Base-by-base conservation (phyloP, 2,888 invertebrate genomes). In the Pecten maximus region DNA sequence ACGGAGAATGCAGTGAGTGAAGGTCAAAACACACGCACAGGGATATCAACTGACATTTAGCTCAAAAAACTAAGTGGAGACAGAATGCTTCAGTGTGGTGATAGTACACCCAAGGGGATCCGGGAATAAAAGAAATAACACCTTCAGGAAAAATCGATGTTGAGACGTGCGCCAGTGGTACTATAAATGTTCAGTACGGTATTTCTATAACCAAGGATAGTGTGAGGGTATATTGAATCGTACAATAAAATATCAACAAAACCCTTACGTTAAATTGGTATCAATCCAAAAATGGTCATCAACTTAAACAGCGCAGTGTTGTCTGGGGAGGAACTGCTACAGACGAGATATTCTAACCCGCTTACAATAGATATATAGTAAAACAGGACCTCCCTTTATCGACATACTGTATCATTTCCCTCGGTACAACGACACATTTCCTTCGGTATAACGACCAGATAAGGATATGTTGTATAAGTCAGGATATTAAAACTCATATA, bases 1-100 rank as follows among this genome's bases (percentile, higher is more conserved):
- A 35, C 74, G 35, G 23, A 60, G 60, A 23, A 35, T 23, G 8
- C 28, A 28, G 28, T 74, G 74, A 28, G 28, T 74, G 74, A 74
- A 74, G 74, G 74, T 35, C 35, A 74, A 1, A 19, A 35, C 35
- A 35, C 8, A 74, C 28, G 74, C 28, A 10, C n/a, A 3, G 28
- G 60, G 60, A 60, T 60, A 60, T 74, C 74, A 74, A 10, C 74
- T 74, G 74, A 35, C 74, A 74, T 74, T 28, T 74, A 74, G 23
- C 35, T 6, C 35, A 2, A 35, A 35, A 2, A 28, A 8, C n/a
- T 10, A 74, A 0, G 35, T 74, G 28, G 10, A 12, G 35, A 74
- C 74, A 28, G 74, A 35, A 35, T 74, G 35, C 28, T 74, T 74
- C 74, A 2, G 74, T 10, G 35, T 35, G 28, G 35, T 2, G 74